Base-by-base conservation (phyloP, 2,797 vertebrate species). In the Erpetoichthys calabaricus region DNA sequence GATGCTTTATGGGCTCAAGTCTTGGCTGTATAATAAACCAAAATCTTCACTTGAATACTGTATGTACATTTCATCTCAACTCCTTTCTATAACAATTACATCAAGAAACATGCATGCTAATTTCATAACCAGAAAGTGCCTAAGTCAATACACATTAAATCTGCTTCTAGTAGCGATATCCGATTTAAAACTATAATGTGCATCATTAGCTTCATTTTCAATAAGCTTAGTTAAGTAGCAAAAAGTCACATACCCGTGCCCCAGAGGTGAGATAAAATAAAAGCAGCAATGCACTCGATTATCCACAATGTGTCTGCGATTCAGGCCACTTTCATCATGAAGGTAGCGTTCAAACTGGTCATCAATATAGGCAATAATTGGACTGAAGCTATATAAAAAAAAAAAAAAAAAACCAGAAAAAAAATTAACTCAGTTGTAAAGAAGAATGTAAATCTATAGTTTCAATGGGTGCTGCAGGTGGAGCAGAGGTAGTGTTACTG, bases 261-360 rank as follows among this genome's bases (percentile, higher is more conserved):
- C 94, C 47, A 98, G 90, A 0, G 96, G 94, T 5, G 96, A 99
- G 69, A 99, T 96, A 67, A 99, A 98, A 71, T 99, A 98, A 75
- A 99, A 99, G 77, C 96, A 98, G 75, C 96, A 98, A 70, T 98
- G 96, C 64, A 99, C 94, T 3, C 96, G 77, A 67, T 98, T 98
- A 71, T 99, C 96, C 7, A 97, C 75, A 45, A 99, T 99, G 73
- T 99, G 95, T 4, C 94, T 79, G 9, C 94, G 81, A 71, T 99
- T 99, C 57, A 99, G 73, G 8, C 96, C 95, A 7, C 93, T 98
- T 81, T 99, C 96, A 2, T 99, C 96, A 1, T 98, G 95, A 67
- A 99, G 89, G 70, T 99, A 99, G n/a, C 94, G 86, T 58, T 98
- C 96, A 67, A 99, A 99, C 73, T 97, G 95, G 70, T 98, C 94